Evolutionary conservation across 2,888 invertebrate genomes (phyloP), one percentile per base, ranked within the genome.

Genomic region (Anoplius nigerrimus): DNA sequence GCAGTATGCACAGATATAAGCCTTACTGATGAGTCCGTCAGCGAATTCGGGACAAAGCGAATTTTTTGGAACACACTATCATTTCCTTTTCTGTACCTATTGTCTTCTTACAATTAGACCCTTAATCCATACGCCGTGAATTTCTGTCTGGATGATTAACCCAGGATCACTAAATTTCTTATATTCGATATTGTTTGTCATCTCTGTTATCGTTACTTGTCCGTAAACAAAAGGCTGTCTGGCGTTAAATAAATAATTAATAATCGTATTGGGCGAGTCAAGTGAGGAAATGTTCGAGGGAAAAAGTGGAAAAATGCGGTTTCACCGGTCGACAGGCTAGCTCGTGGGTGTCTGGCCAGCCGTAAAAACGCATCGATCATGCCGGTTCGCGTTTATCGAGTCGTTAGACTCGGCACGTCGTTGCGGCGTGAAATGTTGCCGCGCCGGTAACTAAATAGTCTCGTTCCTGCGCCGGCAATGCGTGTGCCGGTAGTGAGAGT

Each of bases 361-460:
- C 24, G 45, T 54, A 69, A 74, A 74, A 56, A 62, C 58, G 16
- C 16, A 55, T 60, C 71, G 51, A 71, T 66, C 69, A 65, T 56
- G 55, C 58, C 11, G 27, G 48, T 57, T n/a, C n/a, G 46, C 53
- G 59, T 71, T 74, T 76, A 70, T 76, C 76, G 66, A 51, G 46
- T 58, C 62, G 52, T 71, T 61, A 45, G 62, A 51, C 51, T 54
- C 62, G 60, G 53, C 66, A 71, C 73, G 69, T 68, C 64, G 63
- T 62, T 64, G 48, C 34, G 45, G 22, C 57, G 52, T 78, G 71
- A 78, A 76, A 69, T 70, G 69, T 70, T 71, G 73, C 54, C 59
- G 11, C 58, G 24, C 67, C 24, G 34, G 53, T 60, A 63, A 66
- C 61, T 55, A 62, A 72, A 72, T 57, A 54, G 48, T 63, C 71